phyloP scores from a whole-genome alignment of 1,140 invertebrate genomes.

The Drosophila tani region DNA sequence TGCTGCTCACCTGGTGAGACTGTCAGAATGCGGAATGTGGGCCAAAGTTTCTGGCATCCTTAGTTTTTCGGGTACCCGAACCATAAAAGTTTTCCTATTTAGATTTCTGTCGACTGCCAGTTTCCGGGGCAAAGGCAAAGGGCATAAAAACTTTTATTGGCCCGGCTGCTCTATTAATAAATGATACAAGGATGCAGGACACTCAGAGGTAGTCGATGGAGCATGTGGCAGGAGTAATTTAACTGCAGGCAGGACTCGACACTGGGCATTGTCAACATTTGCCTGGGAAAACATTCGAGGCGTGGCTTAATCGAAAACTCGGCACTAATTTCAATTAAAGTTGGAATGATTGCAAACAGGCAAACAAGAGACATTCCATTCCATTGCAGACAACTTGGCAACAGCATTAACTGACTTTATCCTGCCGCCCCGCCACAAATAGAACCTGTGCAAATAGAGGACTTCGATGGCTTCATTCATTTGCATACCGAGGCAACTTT shows the following conservation, averaged over 20 bases:
- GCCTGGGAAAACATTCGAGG: slow-evolving; percentile 40
- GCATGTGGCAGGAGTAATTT: slow-evolving; percentile 18
- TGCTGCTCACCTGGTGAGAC: slow-evolving; percentile 6
- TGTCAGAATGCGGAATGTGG: slow-evolving; percentile 10
- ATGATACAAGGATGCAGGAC: slow-evolving; percentile 40
- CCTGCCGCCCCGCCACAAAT: slow-evolving; percentile 28
- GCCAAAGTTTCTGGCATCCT: slow-evolving; percentile 37
- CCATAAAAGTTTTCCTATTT: slow-evolving; percentile 58
- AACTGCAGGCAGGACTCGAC: slow-evolving; percentile 5
- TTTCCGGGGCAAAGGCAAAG: slow-evolving; percentile 7
- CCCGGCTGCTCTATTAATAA: slow-evolving; percentile 56
- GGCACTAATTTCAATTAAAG: slow-evolving; percentile 82
- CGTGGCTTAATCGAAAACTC: slow-evolving; percentile 68
- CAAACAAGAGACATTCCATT: slow-evolving; percentile 31
- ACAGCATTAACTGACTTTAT: slow-evolving; percentile 60
- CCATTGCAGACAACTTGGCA: slow-evolving; percentile 53
- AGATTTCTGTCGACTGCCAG: slow-evolving; percentile 44
- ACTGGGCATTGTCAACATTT: slow-evolving; percentile 47
- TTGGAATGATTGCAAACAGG: slow-evolving; percentile 62
- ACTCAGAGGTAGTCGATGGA: slow-evolving; percentile 13
- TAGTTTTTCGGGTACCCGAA: slow-evolving; percentile 30
- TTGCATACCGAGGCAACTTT: slow-evolving; percentile 58
- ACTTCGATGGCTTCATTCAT: slow-evolving; percentile 51
- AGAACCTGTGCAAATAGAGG: slow-evolving; percentile 55
- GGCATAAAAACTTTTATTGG: slow-evolving; percentile 45